Evolutionary conservation across 2,888 invertebrate genomes (phyloP).

Genomic region (Ophion obscuratus): DNA sequence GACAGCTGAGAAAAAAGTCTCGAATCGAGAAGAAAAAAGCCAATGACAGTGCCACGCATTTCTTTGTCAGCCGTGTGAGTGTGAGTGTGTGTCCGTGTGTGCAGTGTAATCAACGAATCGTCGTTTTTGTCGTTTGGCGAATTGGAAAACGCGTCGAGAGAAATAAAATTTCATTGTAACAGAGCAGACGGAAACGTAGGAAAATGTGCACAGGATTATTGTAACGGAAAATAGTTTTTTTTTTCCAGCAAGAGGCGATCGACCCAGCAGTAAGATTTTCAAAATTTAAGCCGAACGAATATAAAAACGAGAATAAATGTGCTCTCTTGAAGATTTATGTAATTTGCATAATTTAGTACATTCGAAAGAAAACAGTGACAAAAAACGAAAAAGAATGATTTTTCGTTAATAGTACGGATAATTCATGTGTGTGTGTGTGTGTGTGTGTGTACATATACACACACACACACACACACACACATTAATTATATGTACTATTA

Average conservation of each 20-base stretch:
- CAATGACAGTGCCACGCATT: background rate
- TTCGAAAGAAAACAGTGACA: background rate
- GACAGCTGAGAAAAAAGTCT: conserved; percentile 3
- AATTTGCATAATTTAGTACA: background rate
- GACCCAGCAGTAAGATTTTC: conserved; percentile 50
- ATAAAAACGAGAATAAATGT: background rate
- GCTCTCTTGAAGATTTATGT: background rate
- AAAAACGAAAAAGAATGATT: background rate
- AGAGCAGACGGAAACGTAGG: background rate
- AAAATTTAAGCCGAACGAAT: background rate
- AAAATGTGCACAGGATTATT: conserved; percentile 61
- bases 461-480: no score
- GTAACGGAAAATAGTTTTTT: conserved; percentile 9
- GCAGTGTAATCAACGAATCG: conserved; percentile 16
- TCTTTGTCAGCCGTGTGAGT: conserved; percentile 9
- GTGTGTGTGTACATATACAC: no score
- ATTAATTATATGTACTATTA: no score
- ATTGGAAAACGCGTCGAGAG: background rate
- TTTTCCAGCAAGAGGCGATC: background rate
- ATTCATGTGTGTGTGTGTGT: background rate
- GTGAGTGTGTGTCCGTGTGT: conserved; percentile 1
- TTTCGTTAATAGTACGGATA: background rate
- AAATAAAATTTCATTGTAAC: background rate
- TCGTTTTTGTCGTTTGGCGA: background rate
- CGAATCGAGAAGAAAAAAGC: background rate